Evolutionary conservation across 2,797 vertebrate genomes (phyloP).

Genomic region (Danio choprae): DNA sequence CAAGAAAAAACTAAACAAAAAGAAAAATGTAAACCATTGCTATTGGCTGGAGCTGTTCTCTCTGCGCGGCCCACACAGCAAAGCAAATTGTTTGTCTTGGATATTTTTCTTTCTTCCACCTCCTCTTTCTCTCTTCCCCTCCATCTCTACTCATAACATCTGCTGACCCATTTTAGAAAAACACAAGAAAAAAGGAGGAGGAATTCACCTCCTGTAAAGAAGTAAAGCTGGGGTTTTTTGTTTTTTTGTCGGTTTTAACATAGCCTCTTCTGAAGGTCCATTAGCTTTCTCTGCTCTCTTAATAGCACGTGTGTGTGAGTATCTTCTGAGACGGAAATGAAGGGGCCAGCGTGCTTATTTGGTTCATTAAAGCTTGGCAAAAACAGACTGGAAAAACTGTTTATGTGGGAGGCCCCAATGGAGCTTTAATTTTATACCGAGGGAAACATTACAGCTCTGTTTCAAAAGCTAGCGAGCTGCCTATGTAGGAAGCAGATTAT

Average conservation of each 20-base stretch:
- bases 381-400: slow-evolving; percentile 17
- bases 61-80: slow-evolving; percentile 67
- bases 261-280: slow-evolving; percentile 18
- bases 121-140: slow-evolving; percentile 41
- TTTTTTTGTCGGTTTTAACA: slow-evolving; percentile 9
- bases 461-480: slow-evolving; percentile 9
- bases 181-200: slow-evolving; percentile 67
- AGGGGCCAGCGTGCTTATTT: slow-evolving; percentile 22
- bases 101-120: slow-evolving; percentile 63
- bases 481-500: slow-evolving; percentile 4
- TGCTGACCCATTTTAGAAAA: slow-evolving; percentile 81
- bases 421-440: slow-evolving; percentile 42
- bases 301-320: neutral
- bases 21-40: slow-evolving; percentile 26
- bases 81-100: slow-evolving; percentile 77
- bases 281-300: slow-evolving; percentile 13
- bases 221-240: slow-evolving; percentile 65
- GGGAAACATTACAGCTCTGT: slow-evolving; percentile 19
- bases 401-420: slow-evolving; percentile 37
- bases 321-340: slow-evolving; percentile 29
- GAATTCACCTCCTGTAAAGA: slow-evolving; percentile 72
- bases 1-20: slow-evolving; percentile 43
- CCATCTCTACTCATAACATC: slow-evolving; percentile 71
- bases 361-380: slow-evolving; percentile 41
- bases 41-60: slow-evolving; percentile 50